phyloP scores from a whole-genome alignment of 2,113 vertebrate species.

The Microtus ochrogaster region DNA sequence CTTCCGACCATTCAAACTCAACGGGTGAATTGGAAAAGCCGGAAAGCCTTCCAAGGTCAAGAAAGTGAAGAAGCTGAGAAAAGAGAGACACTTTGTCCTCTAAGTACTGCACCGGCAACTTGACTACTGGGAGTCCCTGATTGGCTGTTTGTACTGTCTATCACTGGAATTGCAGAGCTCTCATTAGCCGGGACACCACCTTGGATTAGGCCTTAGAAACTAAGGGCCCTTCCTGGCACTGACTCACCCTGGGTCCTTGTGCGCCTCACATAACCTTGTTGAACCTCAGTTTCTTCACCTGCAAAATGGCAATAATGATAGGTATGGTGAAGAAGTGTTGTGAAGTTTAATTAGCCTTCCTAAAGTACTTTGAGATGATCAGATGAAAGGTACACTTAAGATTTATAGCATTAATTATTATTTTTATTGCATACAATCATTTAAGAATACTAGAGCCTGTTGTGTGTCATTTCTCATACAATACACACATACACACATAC shows the following conservation, averaged over 20 bases:
- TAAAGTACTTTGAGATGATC: slow-evolving; percentile 65
- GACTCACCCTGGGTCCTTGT: slow-evolving; percentile 20
- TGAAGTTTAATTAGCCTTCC: slow-evolving; percentile 73
- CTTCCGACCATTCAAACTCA: not conserved
- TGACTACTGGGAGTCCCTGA: not conserved
- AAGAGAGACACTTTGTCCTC: not conserved
- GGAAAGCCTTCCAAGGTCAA: not conserved
- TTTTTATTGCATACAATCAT: slow-evolving; percentile 68
- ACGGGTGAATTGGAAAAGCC: not conserved
- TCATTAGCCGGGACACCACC: not conserved
- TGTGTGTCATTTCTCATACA: not conserved
- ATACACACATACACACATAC: not conserved
- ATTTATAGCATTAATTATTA: slow-evolving; percentile 74
- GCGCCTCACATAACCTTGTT: slow-evolving; percentile 36
- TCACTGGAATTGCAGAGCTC: not conserved
- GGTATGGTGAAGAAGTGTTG: slow-evolving; percentile 33
- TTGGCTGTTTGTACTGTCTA: not conserved
- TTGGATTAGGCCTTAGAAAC: not conserved
- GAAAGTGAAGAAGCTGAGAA: not conserved
- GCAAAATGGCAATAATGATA: slow-evolving; percentile 70
- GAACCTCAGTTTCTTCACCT: slow-evolving; percentile 66
- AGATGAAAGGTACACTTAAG: slow-evolving; percentile 75
- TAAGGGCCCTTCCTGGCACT: not conserved
- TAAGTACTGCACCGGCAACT: not conserved
- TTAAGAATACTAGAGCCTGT: slow-evolving; percentile 51